Evolutionary conservation across 2,113 vertebrate species (phyloP).

Genomic region (Xenus cinereus): DNA sequence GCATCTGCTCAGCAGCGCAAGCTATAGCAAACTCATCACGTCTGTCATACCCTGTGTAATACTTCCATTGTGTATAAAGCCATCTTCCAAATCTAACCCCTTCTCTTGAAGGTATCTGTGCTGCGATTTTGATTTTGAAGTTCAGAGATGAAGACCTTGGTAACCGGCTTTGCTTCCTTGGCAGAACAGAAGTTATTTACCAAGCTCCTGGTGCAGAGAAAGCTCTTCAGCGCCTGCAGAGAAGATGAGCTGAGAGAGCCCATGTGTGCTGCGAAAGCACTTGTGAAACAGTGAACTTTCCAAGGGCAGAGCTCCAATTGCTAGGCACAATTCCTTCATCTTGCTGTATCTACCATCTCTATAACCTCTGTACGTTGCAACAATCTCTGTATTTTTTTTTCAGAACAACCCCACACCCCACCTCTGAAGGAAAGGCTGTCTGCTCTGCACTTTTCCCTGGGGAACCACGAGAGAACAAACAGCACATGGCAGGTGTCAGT

Average conservation of each 20-base stretch:
- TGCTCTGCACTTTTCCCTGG: background rate
- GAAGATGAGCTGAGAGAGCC: background rate
- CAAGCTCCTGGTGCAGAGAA: background rate
- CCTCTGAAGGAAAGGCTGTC: background rate
- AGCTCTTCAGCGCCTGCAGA: background rate
- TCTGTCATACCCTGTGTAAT: background rate
- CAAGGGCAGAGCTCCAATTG: background rate
- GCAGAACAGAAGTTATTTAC: background rate
- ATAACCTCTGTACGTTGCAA: background rate
- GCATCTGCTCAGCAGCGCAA: background rate
- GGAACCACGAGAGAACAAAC: background rate
- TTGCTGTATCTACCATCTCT: background rate
- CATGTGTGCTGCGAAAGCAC: background rate
- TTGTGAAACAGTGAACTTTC: background rate
- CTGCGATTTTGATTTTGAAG: background rate
- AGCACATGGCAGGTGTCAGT: background rate
- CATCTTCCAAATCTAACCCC: background rate
- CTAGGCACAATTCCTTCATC: background rate
- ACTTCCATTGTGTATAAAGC: background rate
- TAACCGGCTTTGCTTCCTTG: background rate
- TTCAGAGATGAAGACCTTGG: background rate
- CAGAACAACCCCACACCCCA: background rate
- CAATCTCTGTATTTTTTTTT: background rate
- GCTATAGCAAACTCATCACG: rapidly evolving
- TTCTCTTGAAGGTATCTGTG: background rate